phyloP scores from a whole-genome alignment of 2,888 invertebrate species.

The Leptopilina myrica region DNA sequence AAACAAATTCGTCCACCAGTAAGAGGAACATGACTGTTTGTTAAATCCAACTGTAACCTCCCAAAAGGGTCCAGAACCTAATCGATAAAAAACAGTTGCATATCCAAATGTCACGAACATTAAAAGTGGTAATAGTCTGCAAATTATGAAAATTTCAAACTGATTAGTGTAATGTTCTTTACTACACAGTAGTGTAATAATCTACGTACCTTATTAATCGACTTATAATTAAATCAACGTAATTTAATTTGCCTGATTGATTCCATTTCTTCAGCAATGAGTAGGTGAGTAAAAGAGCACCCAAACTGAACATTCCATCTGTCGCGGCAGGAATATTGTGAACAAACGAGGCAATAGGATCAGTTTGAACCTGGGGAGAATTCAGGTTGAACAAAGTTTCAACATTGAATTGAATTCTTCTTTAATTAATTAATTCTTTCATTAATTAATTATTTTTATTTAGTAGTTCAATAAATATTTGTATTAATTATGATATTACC shows the following conservation, averaged over 20 bases:
- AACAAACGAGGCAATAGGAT: background rate
- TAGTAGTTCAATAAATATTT: background rate
- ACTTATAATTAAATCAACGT: slow-evolving; percentile 50
- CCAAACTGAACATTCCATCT: slow-evolving; percentile 64
- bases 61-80: slow-evolving; percentile 69
- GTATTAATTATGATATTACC: background rate
- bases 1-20: too few species aligned
- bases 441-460: too few species aligned
- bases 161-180: background rate
- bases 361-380: slow-evolving; percentile 1
- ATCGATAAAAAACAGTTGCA: slow-evolving; percentile 60
- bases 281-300: slow-evolving; percentile 64
- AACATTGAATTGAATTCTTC: too few species aligned
- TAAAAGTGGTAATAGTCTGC: slow-evolving; percentile 66
- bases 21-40: slow-evolving; percentile 57
- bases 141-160: background rate
- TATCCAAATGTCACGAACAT: slow-evolving; percentile 63
- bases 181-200: too few species aligned
- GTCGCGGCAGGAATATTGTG: slow-evolving; percentile 60
- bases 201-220: slow-evolving; percentile 62
- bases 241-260: slow-evolving; percentile 59
- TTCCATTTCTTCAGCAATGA: slow-evolving; percentile 60
- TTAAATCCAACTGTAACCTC: slow-evolving; percentile 56
- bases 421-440: too few species aligned
- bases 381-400: too few species aligned